Conservation (phyloP, 2,797 vertebrate genomes). For the Spinus pinus region DNA sequence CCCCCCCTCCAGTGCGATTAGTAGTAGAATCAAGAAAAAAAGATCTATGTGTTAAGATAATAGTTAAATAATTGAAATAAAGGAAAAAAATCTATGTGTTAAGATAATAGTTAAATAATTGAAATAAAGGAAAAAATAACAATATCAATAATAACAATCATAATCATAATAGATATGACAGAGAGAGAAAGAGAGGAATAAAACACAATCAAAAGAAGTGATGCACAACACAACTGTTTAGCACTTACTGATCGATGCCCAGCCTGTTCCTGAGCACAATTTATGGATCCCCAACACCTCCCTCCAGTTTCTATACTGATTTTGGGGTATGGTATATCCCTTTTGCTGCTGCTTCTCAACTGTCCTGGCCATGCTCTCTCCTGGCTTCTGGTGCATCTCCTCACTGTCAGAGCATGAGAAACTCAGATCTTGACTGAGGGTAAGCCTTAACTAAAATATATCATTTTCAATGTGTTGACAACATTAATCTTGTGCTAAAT, state of each 20-base stretch:
- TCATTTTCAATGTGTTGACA: not conserved
- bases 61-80: not conserved
- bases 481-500: not conserved
- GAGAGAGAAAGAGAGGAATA: not conserved
- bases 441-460: not conserved
- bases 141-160: not conserved
- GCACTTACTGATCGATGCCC: not conserved
- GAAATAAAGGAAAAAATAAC: not conserved
- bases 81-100: not conserved
- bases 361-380: not conserved
- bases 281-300: not conserved
- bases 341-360: rapidly evolving
- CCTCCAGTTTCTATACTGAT: not conserved
- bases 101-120: not conserved
- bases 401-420: not conserved
- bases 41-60: not conserved
- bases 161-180: not conserved
- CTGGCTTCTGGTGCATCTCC: not conserved
- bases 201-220: not conserved
- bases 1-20: rapidly evolving
- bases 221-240: not conserved
- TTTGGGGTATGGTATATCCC: too few species aligned
- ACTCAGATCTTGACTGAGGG: not conserved
- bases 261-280: not conserved
- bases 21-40: not conserved